phyloP scores from a whole-genome alignment of 2,113 vertebrate species.

The Ancistrus triradiatus region DNA sequence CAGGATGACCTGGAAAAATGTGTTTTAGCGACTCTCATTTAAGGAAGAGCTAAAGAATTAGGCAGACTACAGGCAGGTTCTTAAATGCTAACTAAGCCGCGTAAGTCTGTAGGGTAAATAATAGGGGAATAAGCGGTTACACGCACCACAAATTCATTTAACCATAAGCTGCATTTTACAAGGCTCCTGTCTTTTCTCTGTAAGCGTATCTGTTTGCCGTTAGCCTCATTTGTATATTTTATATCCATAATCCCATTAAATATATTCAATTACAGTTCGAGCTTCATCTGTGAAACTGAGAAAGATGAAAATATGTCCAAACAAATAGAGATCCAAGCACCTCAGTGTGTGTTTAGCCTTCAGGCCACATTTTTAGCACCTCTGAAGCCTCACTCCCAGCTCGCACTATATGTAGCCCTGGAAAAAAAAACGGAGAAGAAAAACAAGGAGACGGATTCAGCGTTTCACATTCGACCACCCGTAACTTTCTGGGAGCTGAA shows the following conservation, averaged over 20 bases:
- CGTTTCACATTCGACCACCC: conserved; percentile 36
- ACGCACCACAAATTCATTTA: not conserved
- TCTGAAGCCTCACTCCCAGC: conserved; percentile 5
- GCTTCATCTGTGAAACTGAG: not conserved
- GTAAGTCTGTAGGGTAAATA: not conserved
- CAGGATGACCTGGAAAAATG: conserved; percentile 12
- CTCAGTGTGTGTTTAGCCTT: conserved; percentile 22
- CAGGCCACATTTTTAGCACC: conserved; percentile 22
- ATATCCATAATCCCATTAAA: not conserved
- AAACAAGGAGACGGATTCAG: conserved; percentile 6
- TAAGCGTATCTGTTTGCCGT: not conserved
- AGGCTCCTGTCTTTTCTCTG: not conserved
- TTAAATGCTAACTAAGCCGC: no score
- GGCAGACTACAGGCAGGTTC: not conserved
- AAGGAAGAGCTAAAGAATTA: not conserved
- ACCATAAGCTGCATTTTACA: not conserved
- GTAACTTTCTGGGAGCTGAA: conserved; percentile 24
- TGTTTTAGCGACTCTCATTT: not conserved
- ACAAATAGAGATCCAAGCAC: not conserved
- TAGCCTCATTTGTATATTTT: not conserved
- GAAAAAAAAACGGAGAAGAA: conserved; percentile 7
- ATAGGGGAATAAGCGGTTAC: not conserved
- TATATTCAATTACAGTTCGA: conserved; percentile 7
- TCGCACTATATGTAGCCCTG: conserved; percentile 17
- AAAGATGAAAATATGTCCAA: not conserved